Conservation (phyloP, 2,888 invertebrate genomes). For the Ophioninae sp. region DNA sequence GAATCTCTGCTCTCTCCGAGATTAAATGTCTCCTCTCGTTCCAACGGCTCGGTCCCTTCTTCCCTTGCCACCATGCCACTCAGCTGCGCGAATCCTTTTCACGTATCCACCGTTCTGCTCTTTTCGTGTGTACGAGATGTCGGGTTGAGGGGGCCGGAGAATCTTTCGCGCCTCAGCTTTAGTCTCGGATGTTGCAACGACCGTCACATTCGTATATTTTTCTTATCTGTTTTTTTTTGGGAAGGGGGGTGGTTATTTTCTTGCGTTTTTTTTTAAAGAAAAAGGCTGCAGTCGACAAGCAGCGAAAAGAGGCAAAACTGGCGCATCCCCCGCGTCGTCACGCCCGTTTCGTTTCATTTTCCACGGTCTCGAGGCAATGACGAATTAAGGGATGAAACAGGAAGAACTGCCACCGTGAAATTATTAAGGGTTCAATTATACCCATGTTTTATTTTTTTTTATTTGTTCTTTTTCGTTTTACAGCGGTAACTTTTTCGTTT, state of each 20-base stretch:
- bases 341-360: constrained; percentile 52
- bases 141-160: not conserved
- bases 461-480: not conserved
- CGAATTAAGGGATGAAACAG: constrained; percentile 50
- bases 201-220: constrained; percentile 28
- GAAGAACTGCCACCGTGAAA: constrained; percentile 61
- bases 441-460: constrained; percentile 23
- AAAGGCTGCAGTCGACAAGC: constrained; percentile 22
- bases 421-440: constrained; percentile 71
- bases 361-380: constrained; percentile 39
- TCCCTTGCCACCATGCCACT: constrained; percentile 36
- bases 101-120: constrained; percentile 35
- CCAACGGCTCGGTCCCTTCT: constrained; percentile 54
- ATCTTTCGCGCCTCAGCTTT: constrained; percentile 38
- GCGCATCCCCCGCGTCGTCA: constrained; percentile 49
- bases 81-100: constrained; percentile 48
- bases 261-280: constrained; percentile 40
- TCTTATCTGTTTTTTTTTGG: constrained; percentile 22
- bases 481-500: constrained; percentile 19
- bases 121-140: constrained; percentile 25
- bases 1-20: constrained; percentile 74
- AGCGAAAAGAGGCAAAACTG: constrained; percentile 21
- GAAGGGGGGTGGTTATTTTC: too few relatives aligned
- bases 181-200: constrained; percentile 46
- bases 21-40: constrained; percentile 75